A percentile compares a stretch with the other conserved stretches of the same genome.
phyloP scores from a whole-genome alignment of 2,113 vertebrate species.

The Scartelaos histophorus region DNA sequence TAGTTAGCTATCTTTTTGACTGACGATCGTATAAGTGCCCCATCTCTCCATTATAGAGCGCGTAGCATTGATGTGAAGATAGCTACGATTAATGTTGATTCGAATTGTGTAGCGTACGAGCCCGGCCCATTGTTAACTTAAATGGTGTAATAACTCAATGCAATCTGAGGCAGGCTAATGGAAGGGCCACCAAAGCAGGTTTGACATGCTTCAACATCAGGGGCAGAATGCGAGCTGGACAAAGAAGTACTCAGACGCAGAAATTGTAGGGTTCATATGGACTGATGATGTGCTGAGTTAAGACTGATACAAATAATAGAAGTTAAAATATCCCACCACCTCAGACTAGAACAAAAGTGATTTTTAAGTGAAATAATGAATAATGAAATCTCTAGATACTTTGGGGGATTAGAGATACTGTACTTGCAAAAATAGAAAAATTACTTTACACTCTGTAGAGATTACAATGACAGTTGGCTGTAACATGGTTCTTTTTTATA shows the following conservation, averaged over 20 bases:
- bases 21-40: conserved; percentile 54
- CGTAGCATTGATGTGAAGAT: conserved; percentile 55
- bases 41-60: conserved; percentile 53
- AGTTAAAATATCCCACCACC: too few species aligned
- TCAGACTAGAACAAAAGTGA: too few species aligned
- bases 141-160: conserved; percentile 62
- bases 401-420: too few species aligned
- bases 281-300: not conserved
- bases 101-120: conserved; percentile 63
- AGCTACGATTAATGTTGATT: conserved; percentile 66
- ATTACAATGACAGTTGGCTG: too few species aligned
- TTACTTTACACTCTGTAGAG: too few species aligned
- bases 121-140: conserved; percentile 58
- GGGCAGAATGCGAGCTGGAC: conserved; percentile 56
- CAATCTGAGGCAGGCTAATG: conserved; percentile 39
- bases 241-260: conserved; percentile 56
- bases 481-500: too few species aligned
- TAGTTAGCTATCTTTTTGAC: conserved; percentile 51
- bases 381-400: too few species aligned
- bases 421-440: too few species aligned
- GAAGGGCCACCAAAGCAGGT: conserved; percentile 48
- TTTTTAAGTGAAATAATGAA: too few species aligned
- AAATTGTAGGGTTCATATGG: not conserved
- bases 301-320: not conserved
- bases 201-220: conserved; percentile 59